Evolutionary conservation across 1,140 invertebrate species (phyloP), one percentile per base, ranked within the genome.

Genomic region (Argopecten irradians): DNA sequence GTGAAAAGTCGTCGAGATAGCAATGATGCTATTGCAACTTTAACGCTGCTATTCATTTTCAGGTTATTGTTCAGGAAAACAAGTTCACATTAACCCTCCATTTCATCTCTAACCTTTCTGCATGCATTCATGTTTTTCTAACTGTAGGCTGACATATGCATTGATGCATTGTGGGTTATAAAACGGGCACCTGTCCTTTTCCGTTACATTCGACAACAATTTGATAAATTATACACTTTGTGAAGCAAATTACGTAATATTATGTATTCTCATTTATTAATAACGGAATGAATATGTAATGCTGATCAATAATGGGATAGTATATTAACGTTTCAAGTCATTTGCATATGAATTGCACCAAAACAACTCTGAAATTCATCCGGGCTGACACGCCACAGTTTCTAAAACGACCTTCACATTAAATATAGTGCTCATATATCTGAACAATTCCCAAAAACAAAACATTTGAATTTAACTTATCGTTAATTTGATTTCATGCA

Each of bases 331-430:
- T 83, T 84, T 84, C 86, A 82, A 84, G 55, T 82, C 84, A 89
- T 89, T 89, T 86, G 86, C 88, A 89, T 89, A 89, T 89, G 88
- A 89, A 89, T 89, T 83, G 88, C 55, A 89, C 85, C 88, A 89
- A 89, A 89, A 89, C 88, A 89, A 86, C 84, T 55, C 34, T 28
- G 39, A 1, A 55, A 85, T 33, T 35, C 33, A 33, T 84, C 82
- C 36, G 85, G 87, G 87, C 33, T 39, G 7, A n/a, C 32, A 28
- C 0, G 83, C 83, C 34, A 82, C n/a, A 41, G 34, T 35, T 35
- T 86, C 36, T 39, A 82, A 86, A 86, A 85, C 33, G 35, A 82
- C 41, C 34, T 34, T 36, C 32, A 19, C 39, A 36, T 34, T 32
- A 39, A 85, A 28, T 71, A 71, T 0, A 28, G 55, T 71, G 28